Evolutionary conservation across 2,113 vertebrate species (phyloP).

Genomic region (Epinephelus cyanopodus): DNA sequence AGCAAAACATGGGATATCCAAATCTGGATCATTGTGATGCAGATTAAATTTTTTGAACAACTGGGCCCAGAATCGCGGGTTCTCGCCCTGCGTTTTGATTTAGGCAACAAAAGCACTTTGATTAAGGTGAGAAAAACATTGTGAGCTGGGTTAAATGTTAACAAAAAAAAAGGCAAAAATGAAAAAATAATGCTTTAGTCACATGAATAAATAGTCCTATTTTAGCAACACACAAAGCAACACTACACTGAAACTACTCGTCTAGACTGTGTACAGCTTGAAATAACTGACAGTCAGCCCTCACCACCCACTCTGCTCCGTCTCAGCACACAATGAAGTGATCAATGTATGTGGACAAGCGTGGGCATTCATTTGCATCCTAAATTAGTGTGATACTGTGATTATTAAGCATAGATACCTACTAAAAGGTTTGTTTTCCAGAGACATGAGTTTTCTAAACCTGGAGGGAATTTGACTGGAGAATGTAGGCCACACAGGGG

Average conservation of each 20-base stretch:
- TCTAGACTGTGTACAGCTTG: slow-evolving; percentile 17
- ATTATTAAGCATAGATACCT: neutral
- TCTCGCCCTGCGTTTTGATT: too few species aligned
- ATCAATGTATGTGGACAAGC: neutral
- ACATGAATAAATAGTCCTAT: too few species aligned
- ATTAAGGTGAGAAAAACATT: too few species aligned
- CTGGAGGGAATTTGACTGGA: neutral
- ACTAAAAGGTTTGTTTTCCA: neutral
- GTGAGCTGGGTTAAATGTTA: too few species aligned
- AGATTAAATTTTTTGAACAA: too few species aligned
- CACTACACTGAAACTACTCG: neutral
- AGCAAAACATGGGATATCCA: too few species aligned
- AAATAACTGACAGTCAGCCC: slow-evolving; percentile 12
- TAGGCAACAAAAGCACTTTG: too few species aligned
- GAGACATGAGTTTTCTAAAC: neutral
- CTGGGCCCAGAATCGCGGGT: too few species aligned
- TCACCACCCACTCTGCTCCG: slow-evolving; percentile 16
- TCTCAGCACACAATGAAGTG: slow-evolving; percentile 13
- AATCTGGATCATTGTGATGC: too few species aligned
- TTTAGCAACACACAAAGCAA: neutral
- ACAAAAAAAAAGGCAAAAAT: too few species aligned
- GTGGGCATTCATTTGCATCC: neutral
- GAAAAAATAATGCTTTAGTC: too few species aligned
- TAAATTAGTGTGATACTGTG: slow-evolving; percentile 12
- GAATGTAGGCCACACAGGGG: too few species aligned